Evolutionary conservation across 53 echinoderm and acorn worm species (phyloP), one percentile per base, ranked within the genome.

Genomic region (Pentamera pediparva): DNA sequence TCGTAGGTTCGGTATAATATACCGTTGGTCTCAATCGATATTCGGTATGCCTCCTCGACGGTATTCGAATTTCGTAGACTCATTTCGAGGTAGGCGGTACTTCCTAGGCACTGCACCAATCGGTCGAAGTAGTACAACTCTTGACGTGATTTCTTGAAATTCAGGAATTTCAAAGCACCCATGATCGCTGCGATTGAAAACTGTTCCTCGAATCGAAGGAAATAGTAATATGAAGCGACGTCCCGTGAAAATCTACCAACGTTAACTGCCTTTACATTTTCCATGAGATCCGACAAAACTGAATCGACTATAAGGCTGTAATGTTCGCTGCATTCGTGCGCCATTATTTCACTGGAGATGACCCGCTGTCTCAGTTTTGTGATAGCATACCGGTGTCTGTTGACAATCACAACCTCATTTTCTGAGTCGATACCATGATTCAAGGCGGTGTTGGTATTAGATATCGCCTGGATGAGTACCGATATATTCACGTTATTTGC

Each of bases 81-180:
- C 26, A 45, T 67, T 43, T 41, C 67, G 25, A 67, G 41, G 37
- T 15, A 67, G 29, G 67, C 37, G 40, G 28, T 67, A 24, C 67
- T 45, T 41, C 67, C 41, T 3, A 67, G 39, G 30, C 67, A 27
- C 17, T 39, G 40, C 15, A 29, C 25, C 29, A 67, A 17, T 25
- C 29, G 24, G n/a, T 67, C 48, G 22, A 26, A 5, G 45, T 67
- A 19, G 45, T 67, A 19, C 27, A 43, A 21, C 10, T 41, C 38
- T 30, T 30, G 37, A 13, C 45, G 30, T 5, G 15, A 45, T 25
- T 39, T 37, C 40, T 26, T 29, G 3, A 17, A 13, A 3, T 13
- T 30, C 11, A 41, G 41, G 6, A 67, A 4, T 5, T 10, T 15
- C 2, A 67, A 12, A 15, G 67, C 18, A 9, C 67, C 67, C 4